These are phyloP conservation scores for Ceryle rudis DNA, from an alignment of 2,797 vertebrate species.

Conservation along the genomic window DNA sequence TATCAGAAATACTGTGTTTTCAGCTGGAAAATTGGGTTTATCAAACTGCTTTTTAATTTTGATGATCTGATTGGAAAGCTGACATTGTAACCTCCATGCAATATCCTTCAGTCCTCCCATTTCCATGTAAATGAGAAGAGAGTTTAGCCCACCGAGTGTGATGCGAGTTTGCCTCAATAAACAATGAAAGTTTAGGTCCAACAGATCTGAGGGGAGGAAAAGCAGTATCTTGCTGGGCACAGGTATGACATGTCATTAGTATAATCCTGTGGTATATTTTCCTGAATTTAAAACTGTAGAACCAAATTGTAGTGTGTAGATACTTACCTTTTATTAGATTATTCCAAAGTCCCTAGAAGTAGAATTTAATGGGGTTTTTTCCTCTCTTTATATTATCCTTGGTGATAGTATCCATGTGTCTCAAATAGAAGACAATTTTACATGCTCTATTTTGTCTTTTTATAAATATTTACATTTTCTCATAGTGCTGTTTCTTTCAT, in stretches of 20 bases:
- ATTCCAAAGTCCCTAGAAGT: not conserved
- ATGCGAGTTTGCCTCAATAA: not conserved
- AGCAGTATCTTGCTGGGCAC: not conserved
- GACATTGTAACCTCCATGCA: not conserved
- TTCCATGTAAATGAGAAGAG: not conserved
- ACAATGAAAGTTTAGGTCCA: not conserved
- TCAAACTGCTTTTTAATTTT: constrained; percentile 19
- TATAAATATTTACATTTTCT: constrained; percentile 35
- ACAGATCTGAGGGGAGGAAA: not conserved
- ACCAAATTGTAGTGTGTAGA: not conserved
- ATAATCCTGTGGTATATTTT: not conserved
- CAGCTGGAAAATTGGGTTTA: not conserved
- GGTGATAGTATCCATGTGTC: not conserved
- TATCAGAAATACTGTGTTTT: not conserved
- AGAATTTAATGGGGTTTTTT: not conserved
- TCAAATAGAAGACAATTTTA: not conserved
- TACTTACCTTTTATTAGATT: not conserved
- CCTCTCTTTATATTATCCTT: not conserved
- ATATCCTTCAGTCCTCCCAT: not conserved
- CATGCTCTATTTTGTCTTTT: not conserved
- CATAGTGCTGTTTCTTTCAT: not conserved
- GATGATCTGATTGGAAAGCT: constrained; percentile 10
- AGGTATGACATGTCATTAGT: not conserved
- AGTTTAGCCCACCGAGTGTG: not conserved
- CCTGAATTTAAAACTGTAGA: not conserved